Base-by-base conservation (phyloP, 2,888 invertebrate species). In the Fragum fragum region DNA sequence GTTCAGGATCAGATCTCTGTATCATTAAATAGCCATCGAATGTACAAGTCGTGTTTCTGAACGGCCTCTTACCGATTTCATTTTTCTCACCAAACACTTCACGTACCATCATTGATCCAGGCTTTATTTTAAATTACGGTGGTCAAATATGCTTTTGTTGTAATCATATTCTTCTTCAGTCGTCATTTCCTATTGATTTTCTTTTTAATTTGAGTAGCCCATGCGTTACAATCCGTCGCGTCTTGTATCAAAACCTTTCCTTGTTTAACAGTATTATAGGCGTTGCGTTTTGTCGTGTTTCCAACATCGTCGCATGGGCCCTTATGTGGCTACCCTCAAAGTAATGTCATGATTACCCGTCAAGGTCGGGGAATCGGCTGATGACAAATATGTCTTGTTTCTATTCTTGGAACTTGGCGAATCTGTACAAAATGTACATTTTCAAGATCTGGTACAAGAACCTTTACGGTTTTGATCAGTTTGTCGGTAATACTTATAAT, bases 371-470 rank as follows among this genome's bases (percentile, higher is more conserved):
- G 2, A 75, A 57, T 14, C 26, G 29, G 11, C 36, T 36, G 0
- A 79, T n/a, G 0, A 63, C 7, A 73, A 76, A 0, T 73, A 32
- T 11, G 59, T 32, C 23, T 69, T 76, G n/a, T 82, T 82, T 11
- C 76, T 0, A 36, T 79, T 79, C 47, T 82, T 78, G 1, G 79
- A 79, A 1, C 76, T 76, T 3, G 71, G 79, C 0, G 76, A 83
- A 39, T 79, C 79, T 21, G 79, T 83, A 76, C 79, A 83, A 83
- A 76, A 47, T 83, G 73, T 26, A 79, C 26, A 11, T 29, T 5
- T 18, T 69, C 42, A n/a, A 83, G 47, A 28, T 63, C 21, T 16
- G 18, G 29, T 28, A 59, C 52, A 36, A n/a, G n/a, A 11, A 18
- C 21, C 11, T 59, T 61, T 7, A 72, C 26, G 7, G 23, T 16